These are phyloP conservation scores for Hydriomena furcata DNA, from an alignment of 2,888 invertebrate species.

Conservation along the genomic window DNA sequence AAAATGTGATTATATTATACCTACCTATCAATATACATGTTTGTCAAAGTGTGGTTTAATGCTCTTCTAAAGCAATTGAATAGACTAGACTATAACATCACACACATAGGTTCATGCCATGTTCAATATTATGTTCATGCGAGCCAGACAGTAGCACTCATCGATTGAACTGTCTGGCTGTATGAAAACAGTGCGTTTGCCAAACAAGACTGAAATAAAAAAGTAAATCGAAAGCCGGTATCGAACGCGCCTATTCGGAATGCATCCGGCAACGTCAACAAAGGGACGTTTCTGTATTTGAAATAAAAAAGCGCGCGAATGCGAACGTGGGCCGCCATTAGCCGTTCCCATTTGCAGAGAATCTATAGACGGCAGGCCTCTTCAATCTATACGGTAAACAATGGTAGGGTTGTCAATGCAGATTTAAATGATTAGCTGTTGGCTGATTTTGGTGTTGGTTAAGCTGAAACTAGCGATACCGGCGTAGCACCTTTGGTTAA, in stretches of 20 bases:
- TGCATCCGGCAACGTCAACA: conserved; percentile 75
- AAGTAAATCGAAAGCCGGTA: conserved; percentile 59
- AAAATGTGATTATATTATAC: too few species aligned
- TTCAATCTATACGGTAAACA: conserved; percentile 78
- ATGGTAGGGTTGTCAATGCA: conserved; percentile 56
- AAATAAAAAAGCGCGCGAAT: conserved; percentile 76
- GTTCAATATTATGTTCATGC: too few species aligned
- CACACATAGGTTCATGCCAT: conserved; percentile 35
- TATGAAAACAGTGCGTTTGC: conserved; percentile 40
- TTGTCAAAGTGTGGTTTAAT: too few species aligned
- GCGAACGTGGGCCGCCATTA: conserved; percentile 76
- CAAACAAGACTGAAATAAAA: conserved; percentile 58
- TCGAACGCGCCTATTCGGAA: conserved; percentile 70
- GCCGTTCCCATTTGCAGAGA: conserved; percentile 74
- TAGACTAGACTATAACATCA: neutral
- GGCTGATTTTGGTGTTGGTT: conserved; percentile 21
- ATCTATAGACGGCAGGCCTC: conserved; percentile 71
- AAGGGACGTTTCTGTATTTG: conserved; percentile 76
- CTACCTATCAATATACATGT: too few species aligned
- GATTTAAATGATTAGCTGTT: conserved; percentile 26
- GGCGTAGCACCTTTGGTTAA: neutral
- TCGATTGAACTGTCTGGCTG: conserved; percentile 47
- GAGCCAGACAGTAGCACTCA: conserved; percentile 24
- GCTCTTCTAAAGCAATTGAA: too few species aligned
- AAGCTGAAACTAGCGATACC: conserved; percentile 2